A percentile compares a stretch with the other conserved stretches of the same genome.
These are phyloP conservation scores for Rhinatrema bivittatum DNA, from an alignment of 2,797 vertebrate species.

Conservation along the genomic window DNA sequence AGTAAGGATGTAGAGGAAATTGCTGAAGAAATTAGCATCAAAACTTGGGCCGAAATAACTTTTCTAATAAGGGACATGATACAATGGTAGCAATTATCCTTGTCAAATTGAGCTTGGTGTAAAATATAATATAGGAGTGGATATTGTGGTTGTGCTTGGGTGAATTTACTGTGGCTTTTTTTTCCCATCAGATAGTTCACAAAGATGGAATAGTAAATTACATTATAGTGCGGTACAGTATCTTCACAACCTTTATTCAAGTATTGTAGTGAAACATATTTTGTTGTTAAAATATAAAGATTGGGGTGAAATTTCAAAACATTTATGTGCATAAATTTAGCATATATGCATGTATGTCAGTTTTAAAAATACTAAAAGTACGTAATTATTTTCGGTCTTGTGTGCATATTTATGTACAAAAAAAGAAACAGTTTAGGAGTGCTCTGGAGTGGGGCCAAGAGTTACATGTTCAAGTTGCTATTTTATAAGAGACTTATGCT, in stretches of 20 bases:
- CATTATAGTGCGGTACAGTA: neutral
- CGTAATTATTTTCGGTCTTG: no score
- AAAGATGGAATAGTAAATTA: slow-evolving; percentile 2
- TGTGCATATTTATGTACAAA: no score
- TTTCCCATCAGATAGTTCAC: neutral
- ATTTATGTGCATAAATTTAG: neutral
- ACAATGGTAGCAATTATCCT: neutral
- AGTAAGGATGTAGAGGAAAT: slow-evolving; percentile 11
- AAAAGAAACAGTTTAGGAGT: no score
- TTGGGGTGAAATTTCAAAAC: no score
- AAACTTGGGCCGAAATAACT: slow-evolving; percentile 18
- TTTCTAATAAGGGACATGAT: slow-evolving; percentile 1
- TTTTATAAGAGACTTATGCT: no score
- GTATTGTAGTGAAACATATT: neutral
- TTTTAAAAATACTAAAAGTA: no score
- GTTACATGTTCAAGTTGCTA: no score
- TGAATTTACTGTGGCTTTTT: slow-evolving; percentile 4
- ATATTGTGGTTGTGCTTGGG: slow-evolving; percentile 6
- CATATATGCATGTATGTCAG: no score
- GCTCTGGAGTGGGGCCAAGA: no score
- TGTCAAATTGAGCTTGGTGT: slow-evolving; percentile 10
- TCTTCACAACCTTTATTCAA: neutral
- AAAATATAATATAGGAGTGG: neutral
- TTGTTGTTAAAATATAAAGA: no score
- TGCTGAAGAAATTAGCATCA: slow-evolving; percentile 10